Evolutionary conservation across 2,888 invertebrate genomes (phyloP), one percentile per base, ranked within the genome.

Genomic region (Philaethria dido): DNA sequence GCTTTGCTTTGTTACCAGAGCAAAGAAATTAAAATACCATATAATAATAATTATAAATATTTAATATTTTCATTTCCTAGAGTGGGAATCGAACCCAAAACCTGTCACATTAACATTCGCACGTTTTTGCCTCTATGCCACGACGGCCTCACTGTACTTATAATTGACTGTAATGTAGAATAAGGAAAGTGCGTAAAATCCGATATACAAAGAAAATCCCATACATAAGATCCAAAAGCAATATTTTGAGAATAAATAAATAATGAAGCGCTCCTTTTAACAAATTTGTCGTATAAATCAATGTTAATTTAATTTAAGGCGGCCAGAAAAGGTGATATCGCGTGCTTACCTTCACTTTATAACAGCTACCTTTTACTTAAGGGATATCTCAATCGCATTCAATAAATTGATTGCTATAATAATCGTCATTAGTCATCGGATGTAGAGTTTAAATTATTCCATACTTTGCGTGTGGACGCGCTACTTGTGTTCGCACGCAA

Each of bases 381-480:
- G 82, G 83, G 83, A 89, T 82, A 86, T 86, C 89, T 89, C 88
- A 89, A 89, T 91, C 83, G 86, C 73, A 80, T 80, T 81, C 83
- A 85, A 87, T 88, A 87, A 88, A 90, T 89, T 88, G 88, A 88
- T 89, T 83, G 86, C 82, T 78, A 80, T 90, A 91, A 91, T 88
- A 88, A 85, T 83, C 81, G 83, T 88, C 85, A 92, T 92, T 92
- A 91, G 92, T 92, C 86, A 87, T 85, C 82, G 80, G 78, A 80
- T 78, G 76, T 74, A 79, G 77, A 80, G 81, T 81, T 87, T 90
- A 88, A 89, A 89, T 91, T 88, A 89, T 80, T 80, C 73, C 64
- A 74, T 73, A 77, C 77, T 75, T 87, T 79, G 89, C 89, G 88
- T 89, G 89, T 77, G 76, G 42, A 69, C 55, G 77, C 72, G 89